Conservation (phyloP, 2,797 vertebrate genomes). For the Myripristis murdjan region DNA sequence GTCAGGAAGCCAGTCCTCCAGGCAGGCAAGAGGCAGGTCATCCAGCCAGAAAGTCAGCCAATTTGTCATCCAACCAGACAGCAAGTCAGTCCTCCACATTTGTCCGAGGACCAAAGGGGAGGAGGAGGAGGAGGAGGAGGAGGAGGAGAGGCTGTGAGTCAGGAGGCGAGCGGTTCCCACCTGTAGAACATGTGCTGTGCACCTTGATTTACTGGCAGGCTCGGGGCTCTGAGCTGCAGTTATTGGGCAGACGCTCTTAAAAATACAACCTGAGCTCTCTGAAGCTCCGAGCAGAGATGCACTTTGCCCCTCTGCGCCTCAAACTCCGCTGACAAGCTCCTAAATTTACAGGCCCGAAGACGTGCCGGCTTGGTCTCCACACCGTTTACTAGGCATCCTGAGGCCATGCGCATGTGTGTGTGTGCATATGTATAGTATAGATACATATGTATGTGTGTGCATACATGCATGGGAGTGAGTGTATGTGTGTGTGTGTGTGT, state of each 20-base stretch:
- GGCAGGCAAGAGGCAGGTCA: slow-evolving; percentile 65
- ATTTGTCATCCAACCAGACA: slow-evolving; percentile 15
- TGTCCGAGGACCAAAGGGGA: background rate
- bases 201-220: slow-evolving; percentile 74
- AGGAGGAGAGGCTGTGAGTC: too few relatives aligned
- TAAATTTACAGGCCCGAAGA: slow-evolving; percentile 70
- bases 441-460: slow-evolving; percentile 23
- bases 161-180: slow-evolving; percentile 57
- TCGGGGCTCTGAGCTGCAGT: slow-evolving; percentile 53
- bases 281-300: slow-evolving; percentile 62
- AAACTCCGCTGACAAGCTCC: slow-evolving; percentile 49
- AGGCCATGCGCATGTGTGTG: slow-evolving; percentile 7
- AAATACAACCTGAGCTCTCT: slow-evolving; percentile 67
- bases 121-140: slow-evolving; percentile 28
- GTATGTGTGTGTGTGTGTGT: slow-evolving; percentile 31
- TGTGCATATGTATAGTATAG: slow-evolving; percentile 2
- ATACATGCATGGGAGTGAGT: background rate
- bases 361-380: slow-evolving; percentile 54
- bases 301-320: slow-evolving; percentile 54
- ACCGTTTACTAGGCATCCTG: slow-evolving; percentile 58
- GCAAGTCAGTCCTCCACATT: too few relatives aligned
- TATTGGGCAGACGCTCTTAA: slow-evolving; percentile 67
- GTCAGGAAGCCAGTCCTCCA: slow-evolving; percentile 14
- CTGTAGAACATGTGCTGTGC: slow-evolving; percentile 76
- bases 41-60: slow-evolving; percentile 18